Evolutionary conservation across 2,888 invertebrate genomes (phyloP).

Genomic region (Acrocera orbiculus): DNA sequence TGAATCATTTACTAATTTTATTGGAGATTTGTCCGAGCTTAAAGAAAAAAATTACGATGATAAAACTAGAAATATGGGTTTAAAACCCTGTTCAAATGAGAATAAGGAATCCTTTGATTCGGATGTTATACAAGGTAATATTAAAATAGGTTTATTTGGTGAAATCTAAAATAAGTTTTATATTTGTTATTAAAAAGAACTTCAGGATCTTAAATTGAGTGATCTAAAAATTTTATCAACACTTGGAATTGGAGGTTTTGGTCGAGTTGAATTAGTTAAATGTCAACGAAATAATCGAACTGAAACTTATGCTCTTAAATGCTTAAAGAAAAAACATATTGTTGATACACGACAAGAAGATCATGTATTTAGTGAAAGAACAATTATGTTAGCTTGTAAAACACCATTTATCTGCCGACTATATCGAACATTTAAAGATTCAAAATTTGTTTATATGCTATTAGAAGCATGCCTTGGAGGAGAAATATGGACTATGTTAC

Average conservation of each 20-base stretch:
- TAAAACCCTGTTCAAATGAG: constrained; percentile 27
- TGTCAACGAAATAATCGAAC: constrained; percentile 35
- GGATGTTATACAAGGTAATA: constrained; percentile 23
- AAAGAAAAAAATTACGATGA: constrained; percentile 60
- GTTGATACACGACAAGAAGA: constrained; percentile 79
- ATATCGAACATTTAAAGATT: constrained; percentile 77
- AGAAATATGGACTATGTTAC: constrained; percentile 82
- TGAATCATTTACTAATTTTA: constrained; percentile 54
- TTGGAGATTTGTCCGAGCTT: constrained; percentile 57
- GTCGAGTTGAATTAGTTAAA: constrained; percentile 65
- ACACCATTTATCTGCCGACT: constrained; percentile 42
- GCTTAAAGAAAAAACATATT: constrained; percentile 76
- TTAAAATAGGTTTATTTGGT: neutral
- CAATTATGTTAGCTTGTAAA: constrained; percentile 56
- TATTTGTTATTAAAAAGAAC: constrained; percentile 32
- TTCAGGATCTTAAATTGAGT: constrained; percentile 49
- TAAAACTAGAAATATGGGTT: constrained; percentile 33
- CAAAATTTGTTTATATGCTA: constrained; percentile 82
- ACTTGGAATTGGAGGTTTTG: constrained; percentile 84
- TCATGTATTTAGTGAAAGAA: constrained; percentile 74
- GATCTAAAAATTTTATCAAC: constrained; percentile 71
- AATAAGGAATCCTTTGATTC: constrained; percentile 26
- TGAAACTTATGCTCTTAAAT: constrained; percentile 64
- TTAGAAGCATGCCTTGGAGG: constrained; percentile 91
- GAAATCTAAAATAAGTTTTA: neutral